Base-by-base conservation (phyloP, 1,140 invertebrate species). In the Drosophila parabipectinata region DNA sequence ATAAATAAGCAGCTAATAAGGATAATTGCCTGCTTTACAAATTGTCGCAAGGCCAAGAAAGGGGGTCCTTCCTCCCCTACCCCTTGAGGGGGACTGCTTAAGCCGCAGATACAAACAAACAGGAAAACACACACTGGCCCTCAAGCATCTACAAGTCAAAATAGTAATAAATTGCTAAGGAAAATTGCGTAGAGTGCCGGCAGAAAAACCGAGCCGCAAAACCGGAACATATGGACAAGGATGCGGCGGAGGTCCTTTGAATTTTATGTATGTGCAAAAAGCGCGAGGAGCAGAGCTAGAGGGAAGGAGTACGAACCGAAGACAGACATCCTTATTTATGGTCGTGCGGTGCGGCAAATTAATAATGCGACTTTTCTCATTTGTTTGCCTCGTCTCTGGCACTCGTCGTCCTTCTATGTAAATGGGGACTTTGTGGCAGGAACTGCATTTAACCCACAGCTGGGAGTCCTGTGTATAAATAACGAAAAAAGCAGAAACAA, bases 1-100 rank as follows among this genome's bases (percentile, higher is more conserved):
- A 88, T 88, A 88, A 88, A 88, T 89, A 88, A 89, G 84, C 83
- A 59, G 79, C 72, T 88, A 88, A 88, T 89, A 89, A 89, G 83
- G 76, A 88, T 89, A 88, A 88, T 88, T 88, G 83, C 82, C 74
- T 82, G 78, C 82, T 88, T 85, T 87, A 78, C 82, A 88, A 88
- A 87, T 87, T 88, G 83, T 85, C 74, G 60, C 72, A 45, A 37
- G 34, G 21, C 51, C 34, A 37, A 34, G 28, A 21, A 21, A 21
- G 21, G 21, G 21, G 21, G 3, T 21, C 21, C 21, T 2, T 21
- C 3, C 21, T 21, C 2, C 3, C 21, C 21, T 21, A 21, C 21
- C 21, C 21, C 21, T 21, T 21, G 21, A 21, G 21, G 21, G 3
- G 21, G 21, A 21, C 21, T 14, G 14, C 28, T 39, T 28, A 34